Evolutionary conservation across 2,113 vertebrate species (phyloP), one percentile per base, ranked within the genome.

Genomic region (Lanius collurio): DNA sequence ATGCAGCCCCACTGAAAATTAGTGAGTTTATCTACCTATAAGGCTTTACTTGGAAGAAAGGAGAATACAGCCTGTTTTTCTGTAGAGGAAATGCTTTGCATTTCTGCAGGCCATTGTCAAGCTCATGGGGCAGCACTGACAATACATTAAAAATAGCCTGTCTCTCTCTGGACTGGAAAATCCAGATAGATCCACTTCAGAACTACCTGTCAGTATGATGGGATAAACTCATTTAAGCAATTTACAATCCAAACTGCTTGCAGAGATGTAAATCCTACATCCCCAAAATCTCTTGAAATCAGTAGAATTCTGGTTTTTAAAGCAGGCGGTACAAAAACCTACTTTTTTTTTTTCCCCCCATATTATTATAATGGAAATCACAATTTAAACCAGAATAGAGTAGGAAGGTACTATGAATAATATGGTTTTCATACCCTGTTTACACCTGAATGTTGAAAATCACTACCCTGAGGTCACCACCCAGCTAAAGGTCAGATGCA

Each of bases 281-380:
- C 28, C 21, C 19, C 6, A 49, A 69, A 79, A 27, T 49, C 13
- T 46, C 57, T 62, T 24, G 11, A 33, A 90, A 80, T 50, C 53
- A 30, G 15, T 30, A 20, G 13, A 71, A 77, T 65, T 57, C 44
- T 73, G 15, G 5, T 20, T 90, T 71, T 56, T 41, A 73, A 87
- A 92, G n/a, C 12, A 79, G 6, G 11, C 90, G 21, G 6, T n/a
- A 69, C 0, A 6, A 75, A 55, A 18, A 1, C 3, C 5, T 37
- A 31, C 9, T 7, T 3, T 13, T 23, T 0, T 47, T 22, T 46
- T 47, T 47, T 13, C 23, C 13, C 7, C 23, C 13, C 7, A 9
- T n/a, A 8, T 14, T 46, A 42, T 18, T 70, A 39, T 78, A 71
- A 60, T 75, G 23, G 67, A 84, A 74, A 44, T 24, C 17, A 49